A percentile compares a stretch with the other conserved stretches of the same genome.
phyloP scores from a whole-genome alignment of 2,113 vertebrate species.

The Lagopus muta region DNA sequence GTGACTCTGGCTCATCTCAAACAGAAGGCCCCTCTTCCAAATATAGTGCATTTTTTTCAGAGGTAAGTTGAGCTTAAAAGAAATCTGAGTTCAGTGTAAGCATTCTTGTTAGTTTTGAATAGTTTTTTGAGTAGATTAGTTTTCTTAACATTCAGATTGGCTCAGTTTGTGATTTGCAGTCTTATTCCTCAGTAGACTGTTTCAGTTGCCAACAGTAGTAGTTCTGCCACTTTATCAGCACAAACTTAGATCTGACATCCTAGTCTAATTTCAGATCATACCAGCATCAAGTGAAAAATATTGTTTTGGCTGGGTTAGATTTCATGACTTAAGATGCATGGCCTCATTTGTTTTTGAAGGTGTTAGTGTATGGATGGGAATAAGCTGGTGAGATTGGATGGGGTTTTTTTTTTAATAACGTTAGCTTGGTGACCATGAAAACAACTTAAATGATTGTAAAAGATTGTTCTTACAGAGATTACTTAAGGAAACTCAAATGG shows the following conservation, averaged over 20 bases:
- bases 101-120: not conserved
- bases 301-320: not conserved
- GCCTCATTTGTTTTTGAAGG: not conserved
- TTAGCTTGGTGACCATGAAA: not conserved
- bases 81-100: not conserved
- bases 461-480: not conserved
- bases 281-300: not conserved
- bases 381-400: not conserved
- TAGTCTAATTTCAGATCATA: not conserved
- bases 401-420: not conserved
- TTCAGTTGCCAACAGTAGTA: not conserved
- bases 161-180: not conserved
- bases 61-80: constrained; percentile 80
- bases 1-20: constrained; percentile 81
- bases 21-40: constrained; percentile 84
- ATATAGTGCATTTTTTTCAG: constrained; percentile 89
- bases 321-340: accelerated
- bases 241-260: not conserved
- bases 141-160: not conserved
- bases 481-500: not conserved
- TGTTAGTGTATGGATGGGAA: not conserved
- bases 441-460: not conserved
- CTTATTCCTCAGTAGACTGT: not conserved
- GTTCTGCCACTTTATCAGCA: not conserved
- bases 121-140: not conserved